A percentile compares a stretch with the other conserved stretches of the same genome.
Evolutionary conservation across 2,797 vertebrate species (phyloP).

Genomic region (Gymnopithys bicolor): DNA sequence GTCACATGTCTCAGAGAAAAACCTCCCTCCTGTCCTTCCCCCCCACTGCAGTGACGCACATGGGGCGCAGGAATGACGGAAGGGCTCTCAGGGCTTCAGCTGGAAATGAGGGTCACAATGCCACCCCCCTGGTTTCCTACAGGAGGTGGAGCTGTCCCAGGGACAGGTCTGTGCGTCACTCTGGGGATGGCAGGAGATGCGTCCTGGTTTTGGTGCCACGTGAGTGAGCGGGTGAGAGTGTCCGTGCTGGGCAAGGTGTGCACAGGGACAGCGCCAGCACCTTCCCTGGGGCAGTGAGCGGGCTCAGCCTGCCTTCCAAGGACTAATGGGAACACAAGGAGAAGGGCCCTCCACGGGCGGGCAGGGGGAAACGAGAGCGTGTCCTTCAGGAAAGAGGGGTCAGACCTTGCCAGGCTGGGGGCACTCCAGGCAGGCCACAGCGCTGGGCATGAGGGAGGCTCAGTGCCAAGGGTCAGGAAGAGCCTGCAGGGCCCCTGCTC

Average conservation of each 20-base stretch:
- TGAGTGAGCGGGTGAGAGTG: not conserved
- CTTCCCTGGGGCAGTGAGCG: slow-evolving; percentile 5
- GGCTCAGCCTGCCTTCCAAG: not conserved
- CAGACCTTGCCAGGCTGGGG: not conserved
- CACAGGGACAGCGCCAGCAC: not conserved
- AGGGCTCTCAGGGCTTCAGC: not conserved
- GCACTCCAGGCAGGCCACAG: not conserved
- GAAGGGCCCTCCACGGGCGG: slow-evolving; percentile 9
- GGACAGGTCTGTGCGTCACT: not conserved
- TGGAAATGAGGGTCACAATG: not conserved
- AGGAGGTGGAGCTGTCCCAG: not conserved
- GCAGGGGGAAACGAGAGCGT: not conserved
- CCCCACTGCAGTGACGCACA: rapidly evolving
- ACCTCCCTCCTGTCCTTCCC: not conserved
- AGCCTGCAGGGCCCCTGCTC: not conserved
- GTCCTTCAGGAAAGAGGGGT: slow-evolving; percentile 15
- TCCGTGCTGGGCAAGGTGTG: not conserved
- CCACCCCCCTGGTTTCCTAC: rapidly evolving
- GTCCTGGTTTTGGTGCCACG: not conserved
- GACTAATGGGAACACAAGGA: slow-evolving; percentile 9
- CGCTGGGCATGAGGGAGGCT: not conserved
- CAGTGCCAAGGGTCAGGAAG: not conserved
- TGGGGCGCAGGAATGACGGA: not conserved
- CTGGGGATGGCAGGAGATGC: not conserved
- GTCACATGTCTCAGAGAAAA: not conserved